phyloP scores from a whole-genome alignment of 2,888 invertebrate genomes.

The Lasioglossum calceatum region DNA sequence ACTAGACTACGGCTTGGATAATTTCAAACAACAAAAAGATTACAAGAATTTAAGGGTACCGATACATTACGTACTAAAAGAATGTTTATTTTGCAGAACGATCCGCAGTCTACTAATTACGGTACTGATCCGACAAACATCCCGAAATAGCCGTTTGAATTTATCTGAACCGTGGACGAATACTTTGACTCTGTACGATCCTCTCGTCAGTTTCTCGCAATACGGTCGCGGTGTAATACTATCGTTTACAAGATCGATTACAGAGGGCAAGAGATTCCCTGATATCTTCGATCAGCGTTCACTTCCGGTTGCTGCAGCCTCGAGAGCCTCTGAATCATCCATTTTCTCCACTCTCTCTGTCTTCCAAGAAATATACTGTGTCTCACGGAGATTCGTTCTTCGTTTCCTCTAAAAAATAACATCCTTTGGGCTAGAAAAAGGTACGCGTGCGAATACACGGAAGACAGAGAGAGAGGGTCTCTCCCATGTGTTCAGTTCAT shows the following conservation, averaged over 20 bases:
- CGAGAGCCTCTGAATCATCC: not conserved
- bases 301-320: constrained; percentile 52
- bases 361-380: constrained; percentile 15
- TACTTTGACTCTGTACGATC: constrained; percentile 46
- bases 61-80: not conserved
- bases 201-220: constrained; percentile 26
- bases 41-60: not conserved
- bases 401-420: constrained; percentile 50
- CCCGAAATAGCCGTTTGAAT: not conserved
- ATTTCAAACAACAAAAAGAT: not conserved
- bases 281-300: constrained; percentile 17
- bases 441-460: constrained; percentile 13
- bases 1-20: not conserved
- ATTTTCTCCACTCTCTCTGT: constrained; percentile 10
- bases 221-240: constrained; percentile 43
- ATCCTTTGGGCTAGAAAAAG: constrained; percentile 45
- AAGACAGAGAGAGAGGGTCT: not conserved
- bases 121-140: not conserved
- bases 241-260: constrained; percentile 48
- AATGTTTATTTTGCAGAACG: not conserved
- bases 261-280: constrained; percentile 40
- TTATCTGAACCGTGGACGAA: constrained; percentile 30
- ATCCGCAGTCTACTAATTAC: not conserved
- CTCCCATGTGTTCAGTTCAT: not conserved
- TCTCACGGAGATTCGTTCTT: constrained; percentile 7